Evolutionary conservation across 2,797 vertebrate genomes (phyloP), one percentile per base, ranked within the genome.

Genomic region (Lepilemur ruficaudatus): DNA sequence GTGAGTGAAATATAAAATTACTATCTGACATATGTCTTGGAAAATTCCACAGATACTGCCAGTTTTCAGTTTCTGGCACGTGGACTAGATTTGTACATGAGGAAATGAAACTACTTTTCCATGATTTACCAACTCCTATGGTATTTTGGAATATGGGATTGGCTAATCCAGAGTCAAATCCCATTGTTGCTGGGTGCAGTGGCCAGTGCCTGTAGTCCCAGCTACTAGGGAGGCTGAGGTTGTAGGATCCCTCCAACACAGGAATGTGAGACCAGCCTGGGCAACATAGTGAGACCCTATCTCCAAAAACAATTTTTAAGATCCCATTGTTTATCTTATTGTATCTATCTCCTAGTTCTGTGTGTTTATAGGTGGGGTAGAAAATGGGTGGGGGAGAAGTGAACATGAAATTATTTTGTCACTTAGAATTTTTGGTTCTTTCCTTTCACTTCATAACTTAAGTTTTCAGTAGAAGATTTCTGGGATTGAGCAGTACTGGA

Each of bases 1-100:
- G 63, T 72, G 50, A 89, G 80, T 88, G 85, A 87, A 63, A 88
- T 57, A 22, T 89, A 79, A 95, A 97, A 89, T 95, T 63, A 78
- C 78, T 86, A 6, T 55, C 92, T 95, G 96, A 63, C 41, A 30
- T 41, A 22, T 78, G 61, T 86, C 86, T 96, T 92, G 57, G 94
- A 96, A 95, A 97, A 85, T 95, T 96, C 81, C 63, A 92, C 14
- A 15, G 28, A 59, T 96, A 96, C 69, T 98, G 72, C 69, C 85
- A 93, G 1, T 95, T 98, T 94, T 96, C 82, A n/a, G 5, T 91
- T 96, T 89, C 84, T 97, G 94, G 86, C 95, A 78, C 50, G 59
- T 85, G 12, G 57, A 41, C 76, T 92, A 92, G 65, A 90, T 80
- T 28, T 85, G 67, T 91, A 73, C 35, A 70, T 86, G 69, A 96